phyloP scores from a whole-genome alignment of 2,113 vertebrate genomes.

The Anarhynchus alexandrinus region DNA sequence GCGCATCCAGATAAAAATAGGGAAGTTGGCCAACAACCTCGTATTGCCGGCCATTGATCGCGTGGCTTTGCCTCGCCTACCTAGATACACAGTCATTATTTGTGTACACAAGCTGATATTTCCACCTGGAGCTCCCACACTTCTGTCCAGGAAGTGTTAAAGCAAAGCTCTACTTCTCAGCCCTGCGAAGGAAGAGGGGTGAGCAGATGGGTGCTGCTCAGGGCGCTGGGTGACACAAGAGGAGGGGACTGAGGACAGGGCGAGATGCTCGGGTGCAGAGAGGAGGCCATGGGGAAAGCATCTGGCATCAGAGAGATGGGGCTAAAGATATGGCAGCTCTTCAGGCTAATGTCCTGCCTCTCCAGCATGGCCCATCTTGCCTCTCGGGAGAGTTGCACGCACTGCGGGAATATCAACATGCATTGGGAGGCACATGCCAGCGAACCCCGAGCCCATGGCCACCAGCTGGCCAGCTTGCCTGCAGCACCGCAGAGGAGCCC shows the following conservation, averaged over 20 bases:
- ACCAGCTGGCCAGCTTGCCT: not conserved
- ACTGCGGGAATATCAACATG: accelerated
- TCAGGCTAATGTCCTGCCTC: not conserved
- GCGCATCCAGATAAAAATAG: not conserved
- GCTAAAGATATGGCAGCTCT: not conserved
- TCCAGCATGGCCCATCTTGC: not conserved
- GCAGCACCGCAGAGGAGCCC: not conserved
- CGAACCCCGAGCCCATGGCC: not conserved
- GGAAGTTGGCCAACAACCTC: not conserved
- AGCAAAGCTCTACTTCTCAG: not conserved
- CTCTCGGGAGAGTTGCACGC: accelerated
- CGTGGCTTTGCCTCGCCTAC: not conserved
- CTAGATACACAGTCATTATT: not conserved
- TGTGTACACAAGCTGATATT: not conserved
- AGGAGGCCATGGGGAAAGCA: not conserved
- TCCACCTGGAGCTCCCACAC: not conserved
- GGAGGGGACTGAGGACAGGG: not conserved
- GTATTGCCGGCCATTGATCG: not conserved
- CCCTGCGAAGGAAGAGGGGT: not conserved
- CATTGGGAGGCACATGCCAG: accelerated
- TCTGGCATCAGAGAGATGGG: not conserved
- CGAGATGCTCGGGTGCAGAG: not conserved
- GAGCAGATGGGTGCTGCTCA: not conserved
- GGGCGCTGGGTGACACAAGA: not conserved
- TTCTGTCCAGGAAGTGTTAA: not conserved